Base-by-base conservation (phyloP, 1,140 invertebrate genomes). In the Pogonognathellus flavescens region DNA sequence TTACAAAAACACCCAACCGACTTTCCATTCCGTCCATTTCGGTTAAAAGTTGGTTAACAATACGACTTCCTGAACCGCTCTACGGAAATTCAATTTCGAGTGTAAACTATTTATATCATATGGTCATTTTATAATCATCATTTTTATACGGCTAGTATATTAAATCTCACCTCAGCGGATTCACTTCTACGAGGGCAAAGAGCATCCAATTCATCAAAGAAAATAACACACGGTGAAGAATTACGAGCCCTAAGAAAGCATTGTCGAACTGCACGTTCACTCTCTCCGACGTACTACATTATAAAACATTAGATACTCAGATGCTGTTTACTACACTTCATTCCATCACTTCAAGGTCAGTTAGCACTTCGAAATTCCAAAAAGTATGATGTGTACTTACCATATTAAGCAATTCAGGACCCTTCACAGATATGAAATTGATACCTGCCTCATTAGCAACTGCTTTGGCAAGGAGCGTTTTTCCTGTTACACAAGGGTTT, bases 141-240 rank as follows among this genome's bases (percentile, higher is more conserved):
- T n/a, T n/a, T n/a, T n/a, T n/a, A n/a, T 5, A 11, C 18, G 4
- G 8, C 18, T 53, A 60, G n/a, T n/a, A n/a, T n/a, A n/a, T n/a
- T n/a, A n/a, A 59, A 59, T 59, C 85, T 90, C 89, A 93, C 92
- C 86, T 95, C 95, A 80, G 93, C 94, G 76, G 92, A 92, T 76
- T 95, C 94, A 8, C 94, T 95, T 90, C 98, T 92, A 89, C 95
- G 95, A 0, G 98, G 97, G 91, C 98, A 99, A 9, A 99, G 90
- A 0, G 98, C 96, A 91, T 99, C 99, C 86, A 99, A 94, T 91
- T 99, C 99, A 91, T 99, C 99, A 91, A 99, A 99, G 91, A 99
- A 99, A 90, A 99, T 99, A 14, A 99, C 97, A 91, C 98, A 99
- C 0, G 99, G 99, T 0, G 96, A 93, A 0, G 97, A 99, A 91